Evolutionary conservation across 1,140 invertebrate genomes (phyloP).

Genomic region (Diprion similis): DNA sequence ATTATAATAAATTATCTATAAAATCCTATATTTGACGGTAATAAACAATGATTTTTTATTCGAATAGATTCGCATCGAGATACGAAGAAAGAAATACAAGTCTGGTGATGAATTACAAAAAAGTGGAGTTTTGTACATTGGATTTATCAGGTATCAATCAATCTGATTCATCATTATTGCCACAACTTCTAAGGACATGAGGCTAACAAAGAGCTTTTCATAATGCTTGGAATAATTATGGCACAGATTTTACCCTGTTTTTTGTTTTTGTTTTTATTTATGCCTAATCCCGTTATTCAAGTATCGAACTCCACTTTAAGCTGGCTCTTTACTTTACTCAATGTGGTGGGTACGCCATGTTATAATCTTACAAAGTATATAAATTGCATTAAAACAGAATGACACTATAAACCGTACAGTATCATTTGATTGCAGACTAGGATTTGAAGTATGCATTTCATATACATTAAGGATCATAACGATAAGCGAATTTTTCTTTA

Average conservation of each 20-base stretch:
- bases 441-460: background rate
- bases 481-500: background rate
- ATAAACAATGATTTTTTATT: background rate
- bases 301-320: background rate
- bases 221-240: background rate
- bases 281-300: background rate
- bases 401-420: no score
- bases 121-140: no score
- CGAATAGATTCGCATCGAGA: background rate
- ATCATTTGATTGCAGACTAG: background rate
- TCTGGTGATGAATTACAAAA: background rate
- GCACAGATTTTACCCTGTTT: background rate
- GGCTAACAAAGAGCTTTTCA: no score
- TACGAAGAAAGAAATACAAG: background rate
- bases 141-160: no score
- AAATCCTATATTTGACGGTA: background rate
- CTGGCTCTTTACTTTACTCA: background rate
- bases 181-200: background rate
- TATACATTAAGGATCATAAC: background rate
- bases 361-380: background rate
- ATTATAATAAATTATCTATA: background rate
- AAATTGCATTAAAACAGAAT: no score
- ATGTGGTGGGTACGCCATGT: background rate
- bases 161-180: background rate
- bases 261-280: background rate